Evolutionary conservation across 1,140 invertebrate genomes (phyloP), one percentile per base, ranked within the genome.

Genomic region (Mizuhopecten yessoensis): DNA sequence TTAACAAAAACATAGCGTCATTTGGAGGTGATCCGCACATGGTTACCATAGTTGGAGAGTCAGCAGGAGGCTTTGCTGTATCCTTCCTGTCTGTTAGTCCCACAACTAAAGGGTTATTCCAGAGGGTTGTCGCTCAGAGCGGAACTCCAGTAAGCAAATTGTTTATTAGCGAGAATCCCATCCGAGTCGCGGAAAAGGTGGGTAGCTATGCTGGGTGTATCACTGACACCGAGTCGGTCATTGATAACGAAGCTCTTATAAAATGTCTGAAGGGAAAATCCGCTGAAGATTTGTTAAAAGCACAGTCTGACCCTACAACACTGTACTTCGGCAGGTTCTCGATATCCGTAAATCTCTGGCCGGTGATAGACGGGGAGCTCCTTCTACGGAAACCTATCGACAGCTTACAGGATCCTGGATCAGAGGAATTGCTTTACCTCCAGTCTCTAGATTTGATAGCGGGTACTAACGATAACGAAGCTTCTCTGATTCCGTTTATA

Each of bases 401-500:
- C 23, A 75, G 15, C 17, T 75, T 75, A 75, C n/a, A 75, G 0
- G 57, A 75, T 75, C 57, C 57, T 11, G 5, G 57, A 3, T 75
- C 57, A 23, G 5, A 75, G n/a, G 57, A 75, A 29, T 75, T 75
- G 5, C 57, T 29, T 5, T 29, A 29, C 17, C 29, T 75, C 11
- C 57, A 75, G 11, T 75, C 57, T 75, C 5, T 75, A 9, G 57
- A 75, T 75, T 29, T 75, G n/a, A 75, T 75, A 75, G 57, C 57
- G 11, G 57, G 57, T 29, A 75, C 23, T 75, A 75, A 23, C 1
- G 57, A 75, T 11, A 75, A 75, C n/a, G 57, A 75, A 29, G 57
- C 57, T n/a, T 75, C 57, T 23, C 57, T 75, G n/a, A 23, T 75
- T 75, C 57, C 57, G 23, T 75, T 75, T 29, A 75, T 75, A 75